Evolutionary conservation across 2,113 vertebrate genomes (phyloP), one percentile per base, ranked within the genome.

Genomic region (chimpanzee (Pan troglodytes)): DNA sequence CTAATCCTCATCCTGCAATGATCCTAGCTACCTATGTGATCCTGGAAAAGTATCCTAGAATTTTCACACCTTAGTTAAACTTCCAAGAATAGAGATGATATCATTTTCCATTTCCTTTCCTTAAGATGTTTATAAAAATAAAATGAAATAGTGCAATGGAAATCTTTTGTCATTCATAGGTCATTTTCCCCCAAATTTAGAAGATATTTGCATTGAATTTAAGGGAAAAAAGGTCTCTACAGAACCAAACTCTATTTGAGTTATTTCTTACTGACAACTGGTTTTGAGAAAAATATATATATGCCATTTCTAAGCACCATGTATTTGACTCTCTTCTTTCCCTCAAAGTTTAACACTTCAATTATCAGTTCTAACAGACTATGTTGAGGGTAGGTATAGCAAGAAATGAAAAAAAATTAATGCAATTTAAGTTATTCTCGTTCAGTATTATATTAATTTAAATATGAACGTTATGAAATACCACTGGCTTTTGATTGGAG

Each of bases 401-500:
- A 90, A 22, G 38, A 43, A 57, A 17, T 4, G 23, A 25, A 8
- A 52, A 87, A 84, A 55, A n/a, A 27, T 4, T 40, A 70, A 80
- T 10, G 4, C 7, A 27, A 64, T 75, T 85, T 86, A 86, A 70
- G 10, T 85, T 55, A 76, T 75, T 88, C 17, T 50, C 40, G 45
- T 85, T 86, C 81, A 81, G 22, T 89, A 50, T n/a, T 84, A 22
- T 38, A 68, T 38, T 85, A 81, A 92, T 70, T 92, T 85, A 86
- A 84, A 68, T 83, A 12, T 89, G n/a, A 67, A 86, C 8, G 73
- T 79, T 57, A 73, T 52, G 61, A 88, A 64, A 72, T 25, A 59
- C 35, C 14, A 57, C 10, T 43, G 17, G 1, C 48, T 96, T 27
- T 59, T 83, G 48, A 78, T 5, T 79, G 4, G 23, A 92, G 5